phyloP scores from a whole-genome alignment of 2,113 vertebrate species.

The Caloenas nicobarica region DNA sequence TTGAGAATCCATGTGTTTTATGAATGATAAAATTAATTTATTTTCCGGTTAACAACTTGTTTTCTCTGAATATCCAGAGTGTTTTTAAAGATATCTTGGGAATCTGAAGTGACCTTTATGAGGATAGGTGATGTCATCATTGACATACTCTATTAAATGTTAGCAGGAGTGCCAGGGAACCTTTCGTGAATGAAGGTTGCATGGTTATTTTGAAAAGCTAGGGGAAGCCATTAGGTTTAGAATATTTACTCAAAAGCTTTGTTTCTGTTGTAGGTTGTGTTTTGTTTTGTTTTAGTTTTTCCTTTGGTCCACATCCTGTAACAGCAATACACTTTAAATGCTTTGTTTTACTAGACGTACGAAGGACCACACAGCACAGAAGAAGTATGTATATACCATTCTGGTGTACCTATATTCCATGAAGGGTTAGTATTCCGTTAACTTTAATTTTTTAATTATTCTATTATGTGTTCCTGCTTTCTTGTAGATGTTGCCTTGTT shows the following conservation, averaged over 20 bases:
- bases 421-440: slow-evolving; percentile 84
- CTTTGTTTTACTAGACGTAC: slow-evolving; percentile 76
- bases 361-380: slow-evolving; percentile 82
- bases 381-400: slow-evolving; percentile 87
- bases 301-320: not conserved
- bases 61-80: not conserved
- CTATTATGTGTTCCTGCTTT: not conserved
- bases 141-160: not conserved
- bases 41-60: not conserved
- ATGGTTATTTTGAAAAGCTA: not conserved
- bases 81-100: not conserved
- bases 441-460: not conserved
- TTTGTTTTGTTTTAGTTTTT: not conserved
- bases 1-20: not conserved
- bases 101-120: not conserved
- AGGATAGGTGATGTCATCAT: not conserved
- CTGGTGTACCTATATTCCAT: slow-evolving; percentile 94
- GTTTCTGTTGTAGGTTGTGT: not conserved
- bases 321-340: not conserved
- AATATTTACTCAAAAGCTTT: not conserved
- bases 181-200: not conserved
- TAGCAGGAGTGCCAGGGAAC: not conserved
- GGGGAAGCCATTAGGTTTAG: not conserved
- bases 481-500: not conserved
- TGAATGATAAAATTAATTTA: not conserved